Conservation (phyloP, 2,888 invertebrate species). For the Nematopogon swammerdamellus region DNA sequence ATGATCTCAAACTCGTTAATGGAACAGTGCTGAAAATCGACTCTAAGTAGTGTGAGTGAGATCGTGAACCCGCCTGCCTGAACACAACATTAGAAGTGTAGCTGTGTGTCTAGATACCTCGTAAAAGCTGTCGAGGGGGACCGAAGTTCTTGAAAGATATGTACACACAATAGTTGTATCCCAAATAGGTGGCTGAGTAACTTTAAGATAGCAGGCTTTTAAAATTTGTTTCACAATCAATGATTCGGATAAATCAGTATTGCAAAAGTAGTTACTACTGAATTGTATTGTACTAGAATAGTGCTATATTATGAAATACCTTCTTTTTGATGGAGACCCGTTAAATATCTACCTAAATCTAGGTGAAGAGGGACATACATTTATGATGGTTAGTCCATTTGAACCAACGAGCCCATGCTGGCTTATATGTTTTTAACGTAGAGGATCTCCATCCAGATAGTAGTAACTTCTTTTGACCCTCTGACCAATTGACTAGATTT, state of each 20-base stretch:
- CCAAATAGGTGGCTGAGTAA: not conserved
- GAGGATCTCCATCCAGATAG: too few species aligned
- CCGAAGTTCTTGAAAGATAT: not conserved
- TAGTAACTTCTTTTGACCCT: too few species aligned
- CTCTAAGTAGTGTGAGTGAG: conserved; percentile 6
- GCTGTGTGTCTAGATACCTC: not conserved
- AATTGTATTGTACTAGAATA: conserved; percentile 9
- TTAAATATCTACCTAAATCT: too few species aligned
- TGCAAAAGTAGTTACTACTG: conserved; percentile 6
- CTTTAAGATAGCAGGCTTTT: conserved; percentile 5
- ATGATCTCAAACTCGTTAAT: too few species aligned
- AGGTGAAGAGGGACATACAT: too few species aligned
- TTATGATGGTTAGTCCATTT: too few species aligned
- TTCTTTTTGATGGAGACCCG: too few species aligned
- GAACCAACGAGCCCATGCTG: too few species aligned
- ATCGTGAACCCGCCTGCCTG: conserved; percentile 10
- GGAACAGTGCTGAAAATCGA: too few species aligned
- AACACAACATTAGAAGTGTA: conserved; percentile 7
- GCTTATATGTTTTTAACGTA: too few species aligned
- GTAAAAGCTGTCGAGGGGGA: not conserved
- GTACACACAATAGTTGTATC: not conserved
- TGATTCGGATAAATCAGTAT: not conserved
- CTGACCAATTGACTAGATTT: too few species aligned
- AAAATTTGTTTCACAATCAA: conserved; percentile 5
- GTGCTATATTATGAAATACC: conserved; percentile 2